Conservation (phyloP, 2,797 vertebrate genomes). For the Dipus sagitta region DNA sequence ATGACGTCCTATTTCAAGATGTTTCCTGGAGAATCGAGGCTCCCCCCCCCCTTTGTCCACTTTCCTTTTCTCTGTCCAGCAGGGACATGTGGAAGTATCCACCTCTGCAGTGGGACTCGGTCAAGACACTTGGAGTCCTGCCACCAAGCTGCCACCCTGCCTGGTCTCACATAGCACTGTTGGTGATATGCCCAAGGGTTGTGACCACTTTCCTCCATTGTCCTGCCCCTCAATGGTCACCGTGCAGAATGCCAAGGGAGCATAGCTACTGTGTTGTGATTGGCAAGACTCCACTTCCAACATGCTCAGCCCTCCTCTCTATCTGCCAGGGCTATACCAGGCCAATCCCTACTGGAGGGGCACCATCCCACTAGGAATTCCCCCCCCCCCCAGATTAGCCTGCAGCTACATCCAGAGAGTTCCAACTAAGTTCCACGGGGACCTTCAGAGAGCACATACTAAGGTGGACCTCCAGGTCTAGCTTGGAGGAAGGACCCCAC, state of each 20-base stretch:
- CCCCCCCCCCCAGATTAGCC: not conserved
- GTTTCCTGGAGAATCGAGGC: not conserved
- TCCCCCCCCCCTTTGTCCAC: not conserved
- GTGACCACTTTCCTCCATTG: fast-evolving
- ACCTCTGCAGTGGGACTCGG: not conserved
- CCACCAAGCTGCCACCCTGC: not conserved
- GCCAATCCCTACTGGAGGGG: not conserved
- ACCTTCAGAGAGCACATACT: too few relatives aligned
- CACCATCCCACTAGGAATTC: not conserved
- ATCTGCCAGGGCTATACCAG: not conserved
- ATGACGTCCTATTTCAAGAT: constrained; percentile 24
- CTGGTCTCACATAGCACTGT: not conserved
- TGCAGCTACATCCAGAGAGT: fast-evolving
- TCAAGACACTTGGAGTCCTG: not conserved
- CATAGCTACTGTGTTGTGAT: fast-evolving
- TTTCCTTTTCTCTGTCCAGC: not conserved
- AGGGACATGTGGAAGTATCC: not conserved
- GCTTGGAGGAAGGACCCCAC: not conserved
- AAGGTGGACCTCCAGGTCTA: too few relatives aligned
- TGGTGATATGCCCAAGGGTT: fast-evolving
- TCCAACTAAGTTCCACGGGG: not conserved
- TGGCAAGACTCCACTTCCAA: not conserved
- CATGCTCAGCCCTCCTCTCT: not conserved
- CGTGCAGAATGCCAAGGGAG: not conserved
- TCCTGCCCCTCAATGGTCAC: fast-evolving